Evolutionary conservation across 53 echinoderm and acorn worm genomes (phyloP), one percentile per base, ranked within the genome.

Genomic region (Henricia sp.): DNA sequence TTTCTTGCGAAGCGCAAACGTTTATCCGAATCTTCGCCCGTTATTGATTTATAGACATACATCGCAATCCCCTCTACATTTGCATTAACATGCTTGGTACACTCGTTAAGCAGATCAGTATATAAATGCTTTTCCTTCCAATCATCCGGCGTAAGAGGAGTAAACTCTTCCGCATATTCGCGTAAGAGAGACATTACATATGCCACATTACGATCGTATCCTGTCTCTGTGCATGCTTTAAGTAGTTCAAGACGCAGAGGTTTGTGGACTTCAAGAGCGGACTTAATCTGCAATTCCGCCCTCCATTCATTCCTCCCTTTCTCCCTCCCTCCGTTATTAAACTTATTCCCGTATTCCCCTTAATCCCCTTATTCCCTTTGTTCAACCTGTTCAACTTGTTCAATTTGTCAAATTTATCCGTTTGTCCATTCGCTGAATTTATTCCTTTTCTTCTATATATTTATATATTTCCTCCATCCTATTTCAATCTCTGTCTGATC

Each of bases 181-280:
- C 55, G 55, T 4, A 55, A 21, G 55, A 55, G 55, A 17, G 55
- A 55, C 55, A 55, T 55, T 5, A 55, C 55, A 55, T 55, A 55
- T 4, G 55, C 55, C 16, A 55, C 55, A 21, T 55, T 55, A 19
- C 21, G 12, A 20, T 55, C 55, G 21, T 55, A 55, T 5, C 55
- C 55, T 55, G 55, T 55, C 55, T 55, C 55, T 21, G 55, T 55
- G 55, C 55, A 55, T 4, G 55, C 55, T 20, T 21, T 55, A 16
- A 55, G 55, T 21, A 55, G 19, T 21, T 55, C 55, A 16, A 55
- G 21, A 5, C 55, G 55, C 17, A 12, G 55, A 4, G 55, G 55
- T 20, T 55, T 55, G 55, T 55, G 55, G 4, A 55, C 55, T 21
- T 55, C 55, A 6, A 55, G 55, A 6, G 55, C 55, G 12, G 55